Evolutionary conservation across 92 coral and sea anemone species (phyloP).

Genomic region (Zoanthus sociatus): DNA sequence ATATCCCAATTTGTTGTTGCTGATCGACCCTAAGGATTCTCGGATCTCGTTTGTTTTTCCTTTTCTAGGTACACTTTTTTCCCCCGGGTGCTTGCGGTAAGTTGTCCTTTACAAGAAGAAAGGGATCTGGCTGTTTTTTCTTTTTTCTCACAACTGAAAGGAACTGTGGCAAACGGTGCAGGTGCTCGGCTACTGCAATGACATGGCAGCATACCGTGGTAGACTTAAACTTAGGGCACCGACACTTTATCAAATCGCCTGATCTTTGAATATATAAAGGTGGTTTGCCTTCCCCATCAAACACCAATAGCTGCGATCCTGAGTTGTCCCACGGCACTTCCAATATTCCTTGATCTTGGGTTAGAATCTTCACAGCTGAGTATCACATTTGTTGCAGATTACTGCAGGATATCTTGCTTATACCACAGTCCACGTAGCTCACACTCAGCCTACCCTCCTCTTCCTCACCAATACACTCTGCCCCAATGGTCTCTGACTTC

Average conservation of each 20-base stretch:
- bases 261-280: slow-evolving; percentile 37
- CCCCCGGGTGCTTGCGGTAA: slow-evolving; percentile 20
- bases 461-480: slow-evolving; percentile 31
- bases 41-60: slow-evolving; percentile 38
- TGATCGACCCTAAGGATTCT: slow-evolving; percentile 2
- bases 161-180: slow-evolving; percentile 19
- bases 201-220: slow-evolving; percentile 36
- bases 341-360: slow-evolving; percentile 39
- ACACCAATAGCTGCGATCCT: slow-evolving; percentile 52
- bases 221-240: slow-evolving; percentile 49
- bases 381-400: slow-evolving; percentile 48
- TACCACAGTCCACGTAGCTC: slow-evolving; percentile 48
- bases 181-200: slow-evolving; percentile 55
- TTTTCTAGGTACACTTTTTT: slow-evolving; percentile 25
- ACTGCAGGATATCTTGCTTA: slow-evolving; percentile 37
- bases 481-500: slow-evolving; percentile 20
- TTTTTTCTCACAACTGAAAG: slow-evolving; percentile 28
- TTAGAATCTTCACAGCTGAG: slow-evolving; percentile 47
- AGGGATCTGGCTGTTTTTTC: slow-evolving; percentile 27
- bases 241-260: slow-evolving; percentile 48
- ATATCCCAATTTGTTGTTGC: neutral
- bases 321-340: slow-evolving; percentile 50
- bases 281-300: slow-evolving; percentile 46
- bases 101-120: slow-evolving; percentile 35
- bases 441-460: slow-evolving; percentile 47